A percentile compares a stretch with the other conserved stretches of the same genome.
These are phyloP conservation scores for Andricus grossulariae DNA, from an alignment of 1,140 invertebrate genomes.

Conservation along the genomic window DNA sequence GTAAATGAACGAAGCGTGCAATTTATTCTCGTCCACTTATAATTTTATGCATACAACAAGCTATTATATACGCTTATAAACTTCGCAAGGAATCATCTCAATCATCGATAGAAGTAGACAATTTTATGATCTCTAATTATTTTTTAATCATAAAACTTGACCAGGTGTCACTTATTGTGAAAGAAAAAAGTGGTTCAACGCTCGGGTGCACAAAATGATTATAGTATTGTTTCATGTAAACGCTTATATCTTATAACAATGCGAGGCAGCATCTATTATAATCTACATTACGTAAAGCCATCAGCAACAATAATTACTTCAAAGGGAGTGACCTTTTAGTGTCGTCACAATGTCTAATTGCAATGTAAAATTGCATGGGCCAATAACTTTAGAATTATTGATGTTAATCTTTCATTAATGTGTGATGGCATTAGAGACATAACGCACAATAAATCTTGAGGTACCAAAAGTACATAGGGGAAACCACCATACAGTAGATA, in stretches of 20 bases:
- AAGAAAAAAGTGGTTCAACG: constrained; percentile 20
- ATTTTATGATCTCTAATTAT: not conserved
- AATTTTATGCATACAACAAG: too few species aligned
- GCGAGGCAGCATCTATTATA: constrained; percentile 22
- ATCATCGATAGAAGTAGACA: too few species aligned
- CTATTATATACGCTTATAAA: too few species aligned
- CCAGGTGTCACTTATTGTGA: constrained; percentile 12
- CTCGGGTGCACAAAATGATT: constrained; percentile 29
- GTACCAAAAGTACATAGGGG: too few species aligned
- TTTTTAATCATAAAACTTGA: constrained; percentile 24
- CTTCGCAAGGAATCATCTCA: too few species aligned
- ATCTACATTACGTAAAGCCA: constrained; percentile 27
- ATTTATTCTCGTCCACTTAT: not conserved
- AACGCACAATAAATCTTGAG: too few species aligned
- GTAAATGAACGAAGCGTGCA: constrained; percentile 44
- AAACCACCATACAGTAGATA: too few species aligned
- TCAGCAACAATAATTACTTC: constrained; percentile 24
- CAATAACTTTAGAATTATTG: not conserved
- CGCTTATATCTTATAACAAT: constrained; percentile 24
- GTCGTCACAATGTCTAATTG: constrained; percentile 8
- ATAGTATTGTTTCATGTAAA: constrained; percentile 28
- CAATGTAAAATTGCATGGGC: constrained; percentile 2
- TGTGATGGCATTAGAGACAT: too few species aligned
- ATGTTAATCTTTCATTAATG: too few species aligned
- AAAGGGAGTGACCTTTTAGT: constrained; percentile 17